Conservation (phyloP, 2,113 vertebrate species). For the Stigmatopora nigra region DNA sequence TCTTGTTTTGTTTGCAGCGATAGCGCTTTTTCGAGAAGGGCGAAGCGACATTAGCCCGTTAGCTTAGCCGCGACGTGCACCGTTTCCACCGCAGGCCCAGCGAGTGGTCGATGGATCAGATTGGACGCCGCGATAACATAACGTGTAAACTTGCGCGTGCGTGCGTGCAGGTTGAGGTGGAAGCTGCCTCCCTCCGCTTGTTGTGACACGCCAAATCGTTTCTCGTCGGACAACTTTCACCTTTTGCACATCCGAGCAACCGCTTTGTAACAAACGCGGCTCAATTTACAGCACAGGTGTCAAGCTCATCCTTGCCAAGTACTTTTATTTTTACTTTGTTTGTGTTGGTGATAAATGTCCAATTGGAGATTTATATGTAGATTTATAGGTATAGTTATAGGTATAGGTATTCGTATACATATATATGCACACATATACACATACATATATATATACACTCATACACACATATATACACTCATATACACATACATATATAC, state of each 20-base stretch:
- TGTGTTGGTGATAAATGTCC: no score
- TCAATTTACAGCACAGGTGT: not conserved
- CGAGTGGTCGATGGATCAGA: slow-evolving; percentile 4
- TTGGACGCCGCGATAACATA: slow-evolving; percentile 12
- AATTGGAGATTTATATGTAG: no score
- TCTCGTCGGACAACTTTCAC: slow-evolving; percentile 5
- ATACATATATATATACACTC: no score
- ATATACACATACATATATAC: no score
- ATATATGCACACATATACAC: no score
- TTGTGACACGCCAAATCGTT: not conserved
- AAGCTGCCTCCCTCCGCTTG: slow-evolving; percentile 2
- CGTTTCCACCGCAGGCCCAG: not conserved
- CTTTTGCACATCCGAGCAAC: not conserved
- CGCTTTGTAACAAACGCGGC: not conserved
- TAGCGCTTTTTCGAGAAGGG: slow-evolving; percentile 12
- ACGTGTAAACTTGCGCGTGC: slow-evolving; percentile 14
- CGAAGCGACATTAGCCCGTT: slow-evolving; percentile 22
- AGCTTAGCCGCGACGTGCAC: not conserved
- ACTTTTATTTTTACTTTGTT: no score
- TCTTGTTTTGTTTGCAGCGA: slow-evolving; percentile 50
- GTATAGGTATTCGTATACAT: no score
- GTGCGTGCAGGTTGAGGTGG: slow-evolving; percentile 9
- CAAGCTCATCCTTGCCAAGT: no score
- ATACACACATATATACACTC: no score
- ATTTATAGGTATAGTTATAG: no score